These are phyloP conservation scores for Euplexia lucipara DNA, from an alignment of 2,888 invertebrate species.

Conservation along the genomic window DNA sequence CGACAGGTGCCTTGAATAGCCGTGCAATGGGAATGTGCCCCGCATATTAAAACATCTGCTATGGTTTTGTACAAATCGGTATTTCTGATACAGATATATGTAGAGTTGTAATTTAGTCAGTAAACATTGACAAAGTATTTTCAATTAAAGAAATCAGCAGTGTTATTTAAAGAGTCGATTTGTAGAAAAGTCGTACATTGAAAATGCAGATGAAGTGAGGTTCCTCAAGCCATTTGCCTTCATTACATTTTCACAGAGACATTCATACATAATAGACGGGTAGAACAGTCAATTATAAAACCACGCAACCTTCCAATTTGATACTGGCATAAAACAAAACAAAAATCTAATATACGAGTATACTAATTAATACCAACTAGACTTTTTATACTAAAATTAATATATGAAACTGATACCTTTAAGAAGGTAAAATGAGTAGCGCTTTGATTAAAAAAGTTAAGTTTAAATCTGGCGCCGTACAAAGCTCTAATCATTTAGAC, in stretches of 20 bases:
- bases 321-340: background rate
- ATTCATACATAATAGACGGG: no score
- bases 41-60: conserved; percentile 47
- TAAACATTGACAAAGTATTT: no score
- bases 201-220: no score
- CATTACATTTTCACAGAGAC: no score
- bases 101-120: background rate
- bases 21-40: conserved; percentile 42
- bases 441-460: conserved; percentile 45
- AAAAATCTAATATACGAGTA: background rate
- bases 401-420: conserved; percentile 23
- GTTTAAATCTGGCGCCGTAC: conserved; percentile 55
- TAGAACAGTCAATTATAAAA: no score
- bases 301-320: background rate
- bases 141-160: no score
- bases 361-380: no score
- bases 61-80: conserved; percentile 5
- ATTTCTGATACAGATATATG: conserved; percentile 17
- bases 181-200: no score
- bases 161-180: no score
- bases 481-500: conserved; percentile 60
- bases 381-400: background rate
- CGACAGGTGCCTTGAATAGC: conserved; percentile 63
- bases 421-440: conserved; percentile 40
- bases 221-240: no score